Evolutionary conservation across 2,888 invertebrate genomes (phyloP), one percentile per base, ranked within the genome.

Genomic region (Prostheceraeus crozeri): DNA sequence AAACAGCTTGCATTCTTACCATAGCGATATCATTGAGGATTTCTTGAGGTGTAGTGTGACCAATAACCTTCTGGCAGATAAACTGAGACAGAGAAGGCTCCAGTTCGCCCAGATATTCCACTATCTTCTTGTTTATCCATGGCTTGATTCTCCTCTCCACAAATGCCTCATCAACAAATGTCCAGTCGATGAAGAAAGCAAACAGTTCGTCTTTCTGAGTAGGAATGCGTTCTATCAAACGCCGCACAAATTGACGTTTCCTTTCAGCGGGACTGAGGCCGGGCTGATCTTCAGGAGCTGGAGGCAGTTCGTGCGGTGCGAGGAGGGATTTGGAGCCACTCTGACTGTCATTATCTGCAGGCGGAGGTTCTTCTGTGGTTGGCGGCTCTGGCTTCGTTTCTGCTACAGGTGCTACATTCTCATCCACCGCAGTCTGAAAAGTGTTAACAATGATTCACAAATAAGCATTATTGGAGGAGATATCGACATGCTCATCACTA

Each of bases 81-180:
- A 98, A 98, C 80, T 96, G 94, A n/a, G 94, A 91, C 57, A 98
- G 80, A 11, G 93, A 90, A 28, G 89, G 89, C 77, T 98, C 98
- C 16, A 96, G 96, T 79, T 99, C 98, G 33, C 98, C 96, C 73
- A 99, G 94, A 79, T 96, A 98, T 79, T 98, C 96, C 65, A 93
- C 87, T 60, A 99, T 94, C 80, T 99, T 99, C 80, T 96, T 99
- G 79, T 93, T 93, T 69, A 99, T 93, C 98, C 98, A 99, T 46
- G 98, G 96, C 65, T 90, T 84, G 74, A 99, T 93, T 76, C 94
- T 85, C 75, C 86, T 86, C 76, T 94, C 91, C 89, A 96, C 93
- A 68, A 80, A 83, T 73, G 83, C 83, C 74, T 80, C 81, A 73
- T 85, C 84, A 36, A 86, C 83, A 66, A 87, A 84, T 62, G 83